Base-by-base conservation (phyloP, 2,888 invertebrate genomes). In the Oligia latruncula region DNA sequence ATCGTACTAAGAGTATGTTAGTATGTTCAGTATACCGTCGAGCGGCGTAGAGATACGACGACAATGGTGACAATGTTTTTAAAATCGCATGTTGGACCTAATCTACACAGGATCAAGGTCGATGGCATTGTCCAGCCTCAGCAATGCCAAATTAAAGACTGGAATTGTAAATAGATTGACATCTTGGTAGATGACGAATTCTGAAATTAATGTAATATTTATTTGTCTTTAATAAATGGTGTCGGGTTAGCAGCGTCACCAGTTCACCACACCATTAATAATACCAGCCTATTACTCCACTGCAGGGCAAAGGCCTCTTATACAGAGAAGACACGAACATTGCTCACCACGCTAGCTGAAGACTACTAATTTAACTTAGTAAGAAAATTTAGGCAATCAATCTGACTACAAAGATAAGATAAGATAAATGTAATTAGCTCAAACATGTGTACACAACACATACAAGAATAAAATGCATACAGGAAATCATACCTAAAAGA, bases 81-180 rank as follows among this genome's bases (percentile, higher is more conserved):
- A 62, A 71, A 71, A 60, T 52, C 17, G 13, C 17, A 52, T 43
- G 23, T 4, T 62, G 2, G 17, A 20, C 29, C 6, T 55, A 23
- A 78, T 55, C 29, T 49, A 20, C n/a, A 49, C n/a, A 29, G 6
- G 46, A 23, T 80, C 68, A 46, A 80, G 20, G 46, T 4, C 23
- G n/a, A 40, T 15, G 5, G 35, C 46, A n/a, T 35, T 17, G 29
- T 46, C 17, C 11, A 72, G 4, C 20, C 49, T 49, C 23, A 13
- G 3, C n/a, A 15, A 49, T 46, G 15, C 1, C 0, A 11, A 29
- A 17, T 29, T n/a, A 62, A 17, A 64, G 9, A 40, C 11, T n/a
- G 1, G 9, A 60, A 40, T 71, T 40, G 11, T 29, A 62, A 11
- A 8, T 35, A 35, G 4, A 70, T 70, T 49, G 20, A 13, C 29